These are phyloP conservation scores for Lomographa bimaculata DNA, from an alignment of 2,888 invertebrate species.

Conservation along the genomic window DNA sequence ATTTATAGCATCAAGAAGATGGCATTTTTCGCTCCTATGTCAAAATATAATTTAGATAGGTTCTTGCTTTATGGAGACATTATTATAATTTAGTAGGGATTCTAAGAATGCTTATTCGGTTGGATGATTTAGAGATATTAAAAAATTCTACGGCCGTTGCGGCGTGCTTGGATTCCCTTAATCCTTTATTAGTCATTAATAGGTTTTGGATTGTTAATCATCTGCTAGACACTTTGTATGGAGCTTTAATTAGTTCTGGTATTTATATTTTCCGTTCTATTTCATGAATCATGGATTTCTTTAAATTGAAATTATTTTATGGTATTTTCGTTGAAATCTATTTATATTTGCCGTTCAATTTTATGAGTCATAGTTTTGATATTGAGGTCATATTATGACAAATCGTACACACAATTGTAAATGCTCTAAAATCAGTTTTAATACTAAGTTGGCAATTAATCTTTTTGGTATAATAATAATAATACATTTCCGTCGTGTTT, in stretches of 20 bases:
- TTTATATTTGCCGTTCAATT: too few relatives aligned
- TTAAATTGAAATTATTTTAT: not conserved
- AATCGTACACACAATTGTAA: too few relatives aligned
- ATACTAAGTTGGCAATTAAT: too few relatives aligned
- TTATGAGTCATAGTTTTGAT: too few relatives aligned
- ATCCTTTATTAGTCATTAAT: conserved; percentile 70
- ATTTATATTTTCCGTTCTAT: conserved; percentile 31
- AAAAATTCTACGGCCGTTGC: conserved; percentile 49
- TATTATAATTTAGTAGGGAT: conserved; percentile 59
- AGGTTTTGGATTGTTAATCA: conserved; percentile 63
- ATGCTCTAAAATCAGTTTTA: too few relatives aligned
- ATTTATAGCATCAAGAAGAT: conserved; percentile 62
- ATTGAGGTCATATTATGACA: too few relatives aligned
- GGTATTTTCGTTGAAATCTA: too few relatives aligned
- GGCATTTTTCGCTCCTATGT: conserved; percentile 62
- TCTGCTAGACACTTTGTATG: conserved; percentile 42
- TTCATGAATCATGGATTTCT: conserved; percentile 17
- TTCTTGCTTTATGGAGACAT: conserved; percentile 63
- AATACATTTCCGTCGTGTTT: too few relatives aligned
- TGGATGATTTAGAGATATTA: conserved; percentile 67
- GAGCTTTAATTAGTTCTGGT: conserved; percentile 36
- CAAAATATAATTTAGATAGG: conserved; percentile 71
- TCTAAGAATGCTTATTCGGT: conserved; percentile 59
- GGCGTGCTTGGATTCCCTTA: conserved; percentile 47
- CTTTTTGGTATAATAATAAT: too few relatives aligned